Base-by-base conservation (phyloP, 2,113 vertebrate species). In the Pygoscelis antarcticus region DNA sequence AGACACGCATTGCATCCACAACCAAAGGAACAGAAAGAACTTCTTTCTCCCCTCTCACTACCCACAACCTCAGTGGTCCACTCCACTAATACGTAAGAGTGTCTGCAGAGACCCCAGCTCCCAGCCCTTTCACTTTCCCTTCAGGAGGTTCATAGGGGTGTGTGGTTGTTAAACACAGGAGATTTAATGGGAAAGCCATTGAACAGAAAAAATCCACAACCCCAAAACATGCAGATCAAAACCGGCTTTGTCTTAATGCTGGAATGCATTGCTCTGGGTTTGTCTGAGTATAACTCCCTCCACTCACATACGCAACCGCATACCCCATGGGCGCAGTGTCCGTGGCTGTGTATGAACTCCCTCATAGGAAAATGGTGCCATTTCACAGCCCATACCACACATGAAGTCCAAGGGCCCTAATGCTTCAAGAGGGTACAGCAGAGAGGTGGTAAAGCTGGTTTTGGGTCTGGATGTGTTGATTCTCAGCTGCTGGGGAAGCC, bases 291-390 rank as follows among this genome's bases (percentile, higher is more conserved):
- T 30, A 52, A 49, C 5, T 51, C 36, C 23, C 42, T 32, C n/a
- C 47, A 64, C 3, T 51, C 6, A 54, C 3, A 8, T 3, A 17
- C 0, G 1, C 42, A 80, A 49, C 27, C 15, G 23, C 15, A 72
- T 23, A 77, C 2, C 11, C 10, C 23, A 9, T 0, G 0, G 46
- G 32, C n/a, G 52, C 1, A 2, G 18, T 47, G 18, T 69, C n/a
- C 0, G 0, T 20, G 21, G 14, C 8, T 55, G 5, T 23, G 3
- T 20, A 26, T 6, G 8, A 84, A 3, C 17, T 36, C 13, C 18
- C 21, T 55, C 21, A n/a, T 4, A 71, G 54, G 25, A 62, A 54
- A 89, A 44, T 0, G 1, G 30, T 29, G 16, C 13, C 4, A 2
- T 66, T 87, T 81, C 65, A 77, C 44, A 91, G 54, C 38, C n/a